Conservation (phyloP, 2,113 vertebrate genomes). For the Peromyscus leucopus region DNA sequence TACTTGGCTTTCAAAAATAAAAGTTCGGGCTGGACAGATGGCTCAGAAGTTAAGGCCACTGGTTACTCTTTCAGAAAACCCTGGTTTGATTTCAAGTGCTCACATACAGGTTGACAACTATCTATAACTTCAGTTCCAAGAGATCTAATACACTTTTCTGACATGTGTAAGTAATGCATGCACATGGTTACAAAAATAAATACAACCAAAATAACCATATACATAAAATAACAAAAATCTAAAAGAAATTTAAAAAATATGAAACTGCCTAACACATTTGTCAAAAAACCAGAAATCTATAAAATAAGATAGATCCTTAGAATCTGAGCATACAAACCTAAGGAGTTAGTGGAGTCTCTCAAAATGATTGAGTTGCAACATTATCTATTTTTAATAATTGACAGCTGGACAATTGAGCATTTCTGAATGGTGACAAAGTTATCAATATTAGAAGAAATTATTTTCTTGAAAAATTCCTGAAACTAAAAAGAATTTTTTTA, state of each 20-base stretch:
- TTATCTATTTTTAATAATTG: constrained; percentile 40
- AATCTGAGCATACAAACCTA: background rate
- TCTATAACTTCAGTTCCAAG: background rate
- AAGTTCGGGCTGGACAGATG: background rate
- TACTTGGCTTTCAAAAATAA: background rate
- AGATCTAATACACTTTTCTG: background rate
- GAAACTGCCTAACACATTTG: constrained; percentile 14
- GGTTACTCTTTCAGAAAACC: background rate
- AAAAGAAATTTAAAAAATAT: background rate
- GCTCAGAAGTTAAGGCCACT: background rate
- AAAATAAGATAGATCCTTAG: background rate
- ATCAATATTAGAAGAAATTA: background rate
- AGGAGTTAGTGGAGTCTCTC: background rate
- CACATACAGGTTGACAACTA: background rate
- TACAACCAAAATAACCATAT: background rate
- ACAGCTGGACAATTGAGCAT: background rate
- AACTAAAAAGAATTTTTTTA: background rate
- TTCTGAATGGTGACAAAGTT: background rate
- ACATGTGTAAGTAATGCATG: background rate
- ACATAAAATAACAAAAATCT: background rate
- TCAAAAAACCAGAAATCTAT: background rate
- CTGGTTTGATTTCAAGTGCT: background rate
- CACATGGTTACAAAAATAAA: background rate
- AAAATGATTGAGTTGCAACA: background rate
- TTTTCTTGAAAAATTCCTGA: background rate